phyloP scores from a whole-genome alignment of 2,113 vertebrate genomes.

The Chrysemys picta region DNA sequence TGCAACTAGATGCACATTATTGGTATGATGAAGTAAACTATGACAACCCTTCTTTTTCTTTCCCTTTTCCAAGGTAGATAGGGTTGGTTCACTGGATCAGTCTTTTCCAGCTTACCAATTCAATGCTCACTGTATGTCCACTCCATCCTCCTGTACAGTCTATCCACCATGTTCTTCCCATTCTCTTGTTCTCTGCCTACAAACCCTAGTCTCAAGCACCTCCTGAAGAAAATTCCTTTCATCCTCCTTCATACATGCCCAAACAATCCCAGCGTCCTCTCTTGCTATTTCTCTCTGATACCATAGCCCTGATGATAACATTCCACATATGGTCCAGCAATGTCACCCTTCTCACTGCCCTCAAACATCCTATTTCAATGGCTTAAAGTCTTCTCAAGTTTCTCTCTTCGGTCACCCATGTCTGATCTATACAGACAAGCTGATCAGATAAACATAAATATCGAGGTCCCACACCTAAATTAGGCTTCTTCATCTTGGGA shows the following conservation, averaged over 20 bases:
- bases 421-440: neutral
- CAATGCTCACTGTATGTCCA: neutral
- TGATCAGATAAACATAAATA: neutral
- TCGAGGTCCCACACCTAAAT: neutral
- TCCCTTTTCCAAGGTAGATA: neutral
- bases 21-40: neutral
- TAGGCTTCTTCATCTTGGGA: neutral
- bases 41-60: neutral
- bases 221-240: neutral
- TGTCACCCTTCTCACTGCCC: neutral
- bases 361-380: neutral
- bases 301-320: neutral
- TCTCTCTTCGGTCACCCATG: neutral
- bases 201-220: neutral
- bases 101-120: neutral
- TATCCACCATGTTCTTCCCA: neutral
- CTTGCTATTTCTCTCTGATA: neutral
- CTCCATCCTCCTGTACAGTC: neutral
- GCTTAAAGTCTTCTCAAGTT: neutral
- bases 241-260: neutral
- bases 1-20: neutral
- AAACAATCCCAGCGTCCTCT: neutral
- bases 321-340: neutral
- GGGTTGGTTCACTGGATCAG: too few relatives aligned
- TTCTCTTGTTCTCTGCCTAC: neutral